Conservation (phyloP, 1,140 invertebrate species). For the Leptinotarsa defecta region DNA sequence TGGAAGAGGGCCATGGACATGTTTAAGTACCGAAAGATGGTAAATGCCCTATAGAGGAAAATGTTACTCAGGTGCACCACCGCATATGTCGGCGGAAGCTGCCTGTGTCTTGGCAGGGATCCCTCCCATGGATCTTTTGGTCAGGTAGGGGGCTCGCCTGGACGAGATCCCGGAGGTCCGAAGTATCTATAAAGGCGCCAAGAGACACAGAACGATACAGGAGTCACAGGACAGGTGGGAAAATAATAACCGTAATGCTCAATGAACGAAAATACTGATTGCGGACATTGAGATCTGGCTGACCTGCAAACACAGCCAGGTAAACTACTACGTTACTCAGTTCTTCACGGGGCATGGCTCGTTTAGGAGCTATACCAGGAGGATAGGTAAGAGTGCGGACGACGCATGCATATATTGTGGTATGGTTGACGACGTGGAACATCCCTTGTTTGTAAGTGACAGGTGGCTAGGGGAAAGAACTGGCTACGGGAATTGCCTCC, state of each 20-base stretch:
- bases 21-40: too few relatives aligned
- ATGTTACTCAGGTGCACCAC: too few relatives aligned
- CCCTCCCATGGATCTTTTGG: conserved; percentile 32
- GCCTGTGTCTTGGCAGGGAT: neutral
- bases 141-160: conserved; percentile 9
- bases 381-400: conserved; percentile 4
- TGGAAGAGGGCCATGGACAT: too few relatives aligned
- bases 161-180: neutral
- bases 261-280: conserved; percentile 40
- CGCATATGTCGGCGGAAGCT: too few relatives aligned
- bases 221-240: conserved; percentile 30
- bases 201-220: neutral
- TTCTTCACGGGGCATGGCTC: conserved; percentile 30
- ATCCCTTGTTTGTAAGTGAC: conserved; percentile 12
- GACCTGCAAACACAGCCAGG: neutral
- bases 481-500: neutral
- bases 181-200: too few relatives aligned
- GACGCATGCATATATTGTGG: conserved; percentile 23
- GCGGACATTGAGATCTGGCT: conserved; percentile 30
- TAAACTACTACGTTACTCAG: conserved; percentile 24
- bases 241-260: conserved; percentile 21
- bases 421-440: neutral
- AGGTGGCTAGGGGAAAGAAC: conserved; percentile 34
- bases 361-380: conserved; percentile 17
- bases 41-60: too few relatives aligned